These are phyloP conservation scores for Himalopsyche anomala DNA, from an alignment of 2,888 invertebrate species.

Conservation along the genomic window DNA sequence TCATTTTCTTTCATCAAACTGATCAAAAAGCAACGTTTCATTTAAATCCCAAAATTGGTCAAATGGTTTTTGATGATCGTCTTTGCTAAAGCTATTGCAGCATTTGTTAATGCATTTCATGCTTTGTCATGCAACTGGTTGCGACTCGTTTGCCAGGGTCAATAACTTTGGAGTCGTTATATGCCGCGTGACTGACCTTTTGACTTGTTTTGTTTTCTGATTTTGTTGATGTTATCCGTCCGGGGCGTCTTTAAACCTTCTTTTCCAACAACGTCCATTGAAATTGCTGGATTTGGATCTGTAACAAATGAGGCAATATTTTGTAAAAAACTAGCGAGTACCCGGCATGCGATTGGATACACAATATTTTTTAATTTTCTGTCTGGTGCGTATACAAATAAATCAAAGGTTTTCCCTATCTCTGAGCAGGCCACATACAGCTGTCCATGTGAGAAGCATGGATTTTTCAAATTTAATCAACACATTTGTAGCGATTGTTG, in stretches of 20 bases:
- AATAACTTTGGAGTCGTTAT: conserved; percentile 9
- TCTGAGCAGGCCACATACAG: too few species aligned
- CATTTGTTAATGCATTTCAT: conserved; percentile 3
- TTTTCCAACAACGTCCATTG: neutral
- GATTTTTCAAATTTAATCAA: too few species aligned
- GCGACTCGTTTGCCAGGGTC: neutral
- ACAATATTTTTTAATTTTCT: too few species aligned
- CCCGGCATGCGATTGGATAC: too few species aligned
- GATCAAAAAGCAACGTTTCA: neutral
- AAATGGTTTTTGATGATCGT: neutral
- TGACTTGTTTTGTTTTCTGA: neutral
- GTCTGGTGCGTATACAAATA: too few species aligned
- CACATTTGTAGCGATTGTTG: too few species aligned
- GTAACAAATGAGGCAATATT: too few species aligned
- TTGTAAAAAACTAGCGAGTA: too few species aligned
- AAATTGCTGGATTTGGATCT: too few species aligned
- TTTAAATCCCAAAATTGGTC: conserved; percentile 4
- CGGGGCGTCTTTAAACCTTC: neutral
- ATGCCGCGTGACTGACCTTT: neutral
- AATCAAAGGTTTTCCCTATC: too few species aligned
- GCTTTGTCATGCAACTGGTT: neutral
- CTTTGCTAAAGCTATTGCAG: neutral
- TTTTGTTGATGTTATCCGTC: neutral
- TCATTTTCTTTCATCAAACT: neutral
- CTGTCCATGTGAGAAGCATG: too few species aligned